Evolutionary conservation across 2,797 vertebrate species (phyloP), one percentile per base, ranked within the genome.

Genomic region (Phrynocephalus forsythii): DNA sequence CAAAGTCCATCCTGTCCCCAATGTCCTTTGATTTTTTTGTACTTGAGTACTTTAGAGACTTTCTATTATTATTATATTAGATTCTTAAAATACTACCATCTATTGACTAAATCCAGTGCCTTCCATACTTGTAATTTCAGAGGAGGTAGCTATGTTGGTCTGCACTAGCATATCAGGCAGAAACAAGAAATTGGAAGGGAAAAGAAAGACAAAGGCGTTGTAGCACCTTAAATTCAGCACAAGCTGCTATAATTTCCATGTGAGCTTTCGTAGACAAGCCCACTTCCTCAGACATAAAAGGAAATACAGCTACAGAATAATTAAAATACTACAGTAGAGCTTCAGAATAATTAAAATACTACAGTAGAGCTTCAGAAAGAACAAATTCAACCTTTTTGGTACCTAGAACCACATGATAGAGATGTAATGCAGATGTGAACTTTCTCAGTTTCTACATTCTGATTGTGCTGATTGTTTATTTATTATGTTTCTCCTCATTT

Each of bases 1-100:
- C 73, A 90, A 71, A 92, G 90, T 50, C 79, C 30, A 71, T 87
- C 44, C 75, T 78, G 1, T 33, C 6, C 38, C 30, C 3, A 33
- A 50, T 30, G 33, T n/a, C 44, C 44, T 67, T 79, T 73, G 77
- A 60, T 81, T 68, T 79, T 68, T 79, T 48, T 79, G n/a, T 20
- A 9, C 38, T 20, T 76, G 73, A 8, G 38, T 44, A 44, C 6
- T 76, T 76, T 76, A 76, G 44, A 76, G 73, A 10, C 3, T 22
- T 26, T 3, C 38, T 76, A 38, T 24, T 10, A 48, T 75, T 75
- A 76, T 48, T 48, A 76, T 76, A 76, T 76, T 76, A 76, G 22
- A 76, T 10, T 26, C 73, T 76, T 76, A 76, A 44, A 24, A 76
- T 44, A 76, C 24, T 76, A 44, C 2, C 33, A 16, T 75, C 52